These are phyloP conservation scores for Fregata magnificens DNA, from an alignment of 2,113 vertebrate species.

Conservation along the genomic window DNA sequence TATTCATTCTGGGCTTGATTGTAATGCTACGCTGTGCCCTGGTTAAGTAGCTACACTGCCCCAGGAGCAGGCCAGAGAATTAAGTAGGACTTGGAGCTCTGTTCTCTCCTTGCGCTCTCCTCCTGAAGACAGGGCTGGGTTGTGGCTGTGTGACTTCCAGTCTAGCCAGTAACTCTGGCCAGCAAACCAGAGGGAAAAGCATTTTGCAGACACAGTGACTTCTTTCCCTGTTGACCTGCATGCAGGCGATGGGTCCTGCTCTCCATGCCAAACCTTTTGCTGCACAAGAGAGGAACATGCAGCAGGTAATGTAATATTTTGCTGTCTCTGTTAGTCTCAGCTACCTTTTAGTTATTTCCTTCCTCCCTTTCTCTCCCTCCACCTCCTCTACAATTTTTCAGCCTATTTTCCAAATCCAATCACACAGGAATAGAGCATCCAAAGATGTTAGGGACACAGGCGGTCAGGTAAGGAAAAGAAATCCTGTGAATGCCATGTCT, in stretches of 20 bases:
- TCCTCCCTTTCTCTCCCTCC: background rate
- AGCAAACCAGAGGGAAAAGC: background rate
- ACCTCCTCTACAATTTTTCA: background rate
- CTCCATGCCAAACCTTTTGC: background rate
- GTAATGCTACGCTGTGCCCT: background rate
- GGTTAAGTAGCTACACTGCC: background rate
- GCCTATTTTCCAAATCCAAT: background rate
- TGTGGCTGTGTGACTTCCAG: background rate
- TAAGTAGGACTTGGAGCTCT: background rate
- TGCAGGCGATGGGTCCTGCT: background rate
- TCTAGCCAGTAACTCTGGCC: background rate
- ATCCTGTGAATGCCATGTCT: background rate
- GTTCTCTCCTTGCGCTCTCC: fast-evolving
- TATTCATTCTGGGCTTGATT: background rate
- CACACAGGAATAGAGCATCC: background rate
- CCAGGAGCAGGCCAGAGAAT: background rate
- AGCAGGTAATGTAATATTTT: background rate
- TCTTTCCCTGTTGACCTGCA: background rate
- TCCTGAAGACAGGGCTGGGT: background rate
- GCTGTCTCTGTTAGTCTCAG: background rate
- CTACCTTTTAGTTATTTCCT: background rate
- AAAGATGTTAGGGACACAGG: background rate
- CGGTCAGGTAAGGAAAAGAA: background rate
- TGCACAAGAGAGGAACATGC: background rate
- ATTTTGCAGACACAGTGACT: background rate